Percentiles rank a stretch among this genome's conserved stretches.
Conservation (phyloP, 2,888 invertebrate species). For the Apamea epomidion region DNA sequence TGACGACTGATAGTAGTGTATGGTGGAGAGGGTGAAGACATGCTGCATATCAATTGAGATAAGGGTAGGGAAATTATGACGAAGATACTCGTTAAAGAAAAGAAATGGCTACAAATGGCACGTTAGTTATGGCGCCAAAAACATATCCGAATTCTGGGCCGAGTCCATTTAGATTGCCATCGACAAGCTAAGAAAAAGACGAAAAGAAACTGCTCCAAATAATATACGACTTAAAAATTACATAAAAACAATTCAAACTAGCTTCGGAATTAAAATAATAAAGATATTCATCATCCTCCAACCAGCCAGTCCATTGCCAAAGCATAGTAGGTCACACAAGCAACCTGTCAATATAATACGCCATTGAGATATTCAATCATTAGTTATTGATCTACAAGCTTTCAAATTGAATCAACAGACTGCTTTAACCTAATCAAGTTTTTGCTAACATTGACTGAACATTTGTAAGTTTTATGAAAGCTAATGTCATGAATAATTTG, state of each 20-base stretch:
- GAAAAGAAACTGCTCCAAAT: background rate
- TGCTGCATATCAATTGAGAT: background rate
- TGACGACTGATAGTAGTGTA: background rate
- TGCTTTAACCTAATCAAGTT: constrained; percentile 55
- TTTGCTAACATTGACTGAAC: constrained; percentile 55
- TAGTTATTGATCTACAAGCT: constrained; percentile 52
- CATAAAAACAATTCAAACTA: background rate
- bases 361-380: constrained; percentile 52
- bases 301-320: constrained; percentile 7
- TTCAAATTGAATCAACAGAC: constrained; percentile 57
- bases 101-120: background rate
- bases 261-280: background rate
- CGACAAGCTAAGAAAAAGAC: background rate
- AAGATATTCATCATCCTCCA: constrained; percentile 12
- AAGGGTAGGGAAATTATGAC: background rate
- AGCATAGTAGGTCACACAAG: constrained; percentile 43
- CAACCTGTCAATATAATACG: constrained; percentile 45
- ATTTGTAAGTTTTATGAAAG: constrained; percentile 55
- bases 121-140: background rate
- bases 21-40: background rate
- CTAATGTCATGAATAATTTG: constrained; percentile 56
- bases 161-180: background rate
- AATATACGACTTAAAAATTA: background rate
- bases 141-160: background rate
- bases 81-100: background rate